A percentile compares a stretch with the other conserved stretches of the same genome.
These are phyloP conservation scores for Epinotia demarniana DNA, from an alignment of 2,888 invertebrate genomes.

Conservation along the genomic window DNA sequence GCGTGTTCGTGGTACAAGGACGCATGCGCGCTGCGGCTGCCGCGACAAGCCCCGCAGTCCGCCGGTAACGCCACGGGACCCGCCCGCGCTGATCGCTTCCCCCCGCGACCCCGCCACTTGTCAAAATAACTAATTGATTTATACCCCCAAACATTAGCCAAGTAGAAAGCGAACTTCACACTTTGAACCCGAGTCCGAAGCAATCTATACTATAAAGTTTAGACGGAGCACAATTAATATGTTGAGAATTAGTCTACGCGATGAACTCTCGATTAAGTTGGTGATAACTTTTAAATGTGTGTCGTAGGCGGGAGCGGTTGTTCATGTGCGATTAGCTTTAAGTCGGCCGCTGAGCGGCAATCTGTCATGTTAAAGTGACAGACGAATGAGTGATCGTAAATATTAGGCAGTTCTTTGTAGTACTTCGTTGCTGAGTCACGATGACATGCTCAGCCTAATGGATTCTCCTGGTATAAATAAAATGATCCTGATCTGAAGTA, in stretches of 20 bases:
- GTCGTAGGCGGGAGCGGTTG: conserved; percentile 44
- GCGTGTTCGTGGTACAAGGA: conserved; percentile 58
- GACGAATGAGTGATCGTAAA: conserved; percentile 73
- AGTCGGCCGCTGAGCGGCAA: conserved; percentile 51
- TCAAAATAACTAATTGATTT: conserved; percentile 79
- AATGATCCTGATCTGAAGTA: conserved; percentile 41
- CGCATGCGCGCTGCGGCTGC: conserved; percentile 56
- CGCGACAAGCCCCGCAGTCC: conserved; percentile 65
- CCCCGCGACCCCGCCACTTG: conserved; percentile 60
- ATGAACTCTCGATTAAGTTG: conserved; percentile 45
- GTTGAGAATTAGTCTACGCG: conserved; percentile 36
- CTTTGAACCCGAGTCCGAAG: conserved; percentile 52
- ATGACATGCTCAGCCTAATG: conserved; percentile 53
- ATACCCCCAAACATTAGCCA: conserved; percentile 62
- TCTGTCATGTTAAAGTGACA: conserved; percentile 68
- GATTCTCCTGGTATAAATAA: conserved; percentile 47
- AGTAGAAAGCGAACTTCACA: conserved; percentile 57
- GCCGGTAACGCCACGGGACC: conserved; percentile 57
- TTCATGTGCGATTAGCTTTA: conserved; percentile 46
- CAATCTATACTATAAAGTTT: conserved; percentile 54
- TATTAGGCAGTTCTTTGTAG: conserved; percentile 60
- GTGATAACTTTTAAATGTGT: conserved; percentile 43
- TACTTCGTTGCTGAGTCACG: conserved; percentile 54
- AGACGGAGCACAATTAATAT: conserved; percentile 44
- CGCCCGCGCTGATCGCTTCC: conserved; percentile 55